Evolutionary conservation across 2,888 invertebrate genomes (phyloP), one percentile per base, ranked within the genome.

Genomic region (Tachina lurida): DNA sequence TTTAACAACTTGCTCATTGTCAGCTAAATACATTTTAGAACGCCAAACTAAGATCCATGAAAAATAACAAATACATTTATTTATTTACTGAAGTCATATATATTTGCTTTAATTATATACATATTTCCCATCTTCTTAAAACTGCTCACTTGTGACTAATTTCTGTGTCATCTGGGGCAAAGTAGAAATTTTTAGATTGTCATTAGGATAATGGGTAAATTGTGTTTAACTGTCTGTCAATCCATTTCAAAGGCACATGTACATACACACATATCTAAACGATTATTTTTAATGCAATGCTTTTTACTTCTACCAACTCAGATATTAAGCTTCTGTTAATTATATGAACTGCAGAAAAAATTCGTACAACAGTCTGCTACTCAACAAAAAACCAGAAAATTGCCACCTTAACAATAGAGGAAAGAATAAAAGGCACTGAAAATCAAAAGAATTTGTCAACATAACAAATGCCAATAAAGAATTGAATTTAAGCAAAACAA

Each of bases 401-500:
- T 47, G 58, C n/a, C 10, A 67, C 13, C 54, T 39, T 31, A 49
- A 22, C 9, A 43, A 70, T 41, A 13, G 47, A 60, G 41, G n/a
- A 52, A 19, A 12, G 9, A 4, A 54, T 1, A 17, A 73, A 47
- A 13, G 31, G 56, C 3, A 73, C 15, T 31, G 17, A 22, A 31
- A 73, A 49, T 47, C 39, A 47, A 73, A 60, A 39, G 60, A 60
- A 60, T 49, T 47, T 49, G 47, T 13, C 3, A 56, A 49, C 15
- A 65, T 63, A 13, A 13, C 22, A 58, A 71, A 45, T 47, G 15
- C 22, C 13, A 10, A 22, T 10, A 22, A 15, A 67, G 22, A 13
- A 49, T 22, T 31, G 39, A 58, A 47, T 47, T 58, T 45, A 58
- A 49, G 47, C 17, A 17, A 10, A 52, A 49, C 15, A 56, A 22